Evolutionary conservation across 2,113 vertebrate genomes (phyloP), one percentile per base, ranked within the genome.

Genomic region (Accipiter cooperii): DNA sequence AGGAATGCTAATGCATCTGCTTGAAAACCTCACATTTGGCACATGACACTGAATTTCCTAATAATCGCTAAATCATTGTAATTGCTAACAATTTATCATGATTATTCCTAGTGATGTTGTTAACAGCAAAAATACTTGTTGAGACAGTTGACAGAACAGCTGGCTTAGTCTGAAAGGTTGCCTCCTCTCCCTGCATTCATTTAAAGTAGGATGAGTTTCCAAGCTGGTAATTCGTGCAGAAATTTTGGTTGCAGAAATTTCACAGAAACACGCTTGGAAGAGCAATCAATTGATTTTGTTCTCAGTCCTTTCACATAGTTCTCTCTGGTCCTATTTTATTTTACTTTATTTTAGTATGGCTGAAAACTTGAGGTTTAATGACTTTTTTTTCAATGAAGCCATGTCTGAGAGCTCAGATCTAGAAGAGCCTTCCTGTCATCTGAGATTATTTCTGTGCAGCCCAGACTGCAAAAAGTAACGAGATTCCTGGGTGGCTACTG

Each of bases 401-500:
- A 22, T 25, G 42, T 91, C 75, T 84, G 46, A 78, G 33, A 74
- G 60, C 63, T 87, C 36, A 80, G 51, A 74, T 93, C 49, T 92
- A 74, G 70, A 95, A 94, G 65, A 94, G 38, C 49, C 70, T 90
- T n/a, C 17, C 51, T 90, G 63, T 84, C 87, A 89, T 95, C 69
- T 81, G 60, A 89, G 77, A 92, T 90, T 86, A 78, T 93, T 85
- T 84, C 76, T 81, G 14, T 75, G 36, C 76, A 92, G 69, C 52
- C 36, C 31, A 74, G 65, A 61, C 74, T 93, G 38, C 58, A 87
- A 63, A 84, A 94, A 89, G 58, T 87, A 91, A 89, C 16, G 10
- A 84, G 88, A 91, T 90, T 94, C 78, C 58, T 95, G 91, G 63
- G 90, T 95, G 91, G 85, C 92, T 95, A 65, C 69, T 77, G 91